Evolutionary conservation across 1,140 invertebrate species (phyloP).

Genomic region (Paraescarpia echinospica): DNA sequence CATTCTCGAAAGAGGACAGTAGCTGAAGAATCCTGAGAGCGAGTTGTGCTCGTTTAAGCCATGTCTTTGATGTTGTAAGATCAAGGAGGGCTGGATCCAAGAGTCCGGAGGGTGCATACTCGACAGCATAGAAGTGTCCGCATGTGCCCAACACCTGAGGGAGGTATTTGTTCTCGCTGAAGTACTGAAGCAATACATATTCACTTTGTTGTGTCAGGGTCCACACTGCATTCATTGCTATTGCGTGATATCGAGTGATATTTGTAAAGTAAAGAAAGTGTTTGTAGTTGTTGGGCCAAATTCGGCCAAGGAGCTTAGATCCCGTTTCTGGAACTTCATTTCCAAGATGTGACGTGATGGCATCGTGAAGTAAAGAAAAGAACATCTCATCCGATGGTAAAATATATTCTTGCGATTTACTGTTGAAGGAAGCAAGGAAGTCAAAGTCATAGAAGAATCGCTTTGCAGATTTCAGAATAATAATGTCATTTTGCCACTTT

Average conservation of each 20-base stretch:
- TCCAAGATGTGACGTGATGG: conserved; percentile 2
- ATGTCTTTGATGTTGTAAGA: conserved; percentile 53
- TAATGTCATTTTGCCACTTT: conserved; percentile 22
- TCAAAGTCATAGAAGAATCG: conserved; percentile 18
- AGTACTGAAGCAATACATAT: conserved; percentile 66
- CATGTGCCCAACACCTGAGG: conserved; percentile 70
- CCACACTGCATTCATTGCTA: conserved; percentile 66
- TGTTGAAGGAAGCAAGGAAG: not conserved
- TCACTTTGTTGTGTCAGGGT: conserved; percentile 68
- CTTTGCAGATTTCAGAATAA: conserved; percentile 33
- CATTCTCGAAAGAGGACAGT: conserved; percentile 63
- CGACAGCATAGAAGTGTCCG: conserved; percentile 66
- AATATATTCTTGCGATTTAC: not conserved
- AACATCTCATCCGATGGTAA: conserved; percentile 14
- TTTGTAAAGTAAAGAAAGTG: conserved; percentile 30
- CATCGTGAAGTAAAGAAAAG: conserved; percentile 19
- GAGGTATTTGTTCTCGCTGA: conserved; percentile 65
- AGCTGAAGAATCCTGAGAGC: conserved; percentile 67
- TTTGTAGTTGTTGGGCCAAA: conserved; percentile 38
- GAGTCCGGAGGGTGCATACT: conserved; percentile 61
- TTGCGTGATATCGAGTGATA: conserved; percentile 11
- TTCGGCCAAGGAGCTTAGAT: conserved; percentile 32
- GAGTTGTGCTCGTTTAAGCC: conserved; percentile 55
- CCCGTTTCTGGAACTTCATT: conserved; percentile 20
- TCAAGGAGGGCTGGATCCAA: conserved; percentile 40